Evolutionary conservation across 2,888 invertebrate species (phyloP).

Genomic region (Thelaira solivaga): DNA sequence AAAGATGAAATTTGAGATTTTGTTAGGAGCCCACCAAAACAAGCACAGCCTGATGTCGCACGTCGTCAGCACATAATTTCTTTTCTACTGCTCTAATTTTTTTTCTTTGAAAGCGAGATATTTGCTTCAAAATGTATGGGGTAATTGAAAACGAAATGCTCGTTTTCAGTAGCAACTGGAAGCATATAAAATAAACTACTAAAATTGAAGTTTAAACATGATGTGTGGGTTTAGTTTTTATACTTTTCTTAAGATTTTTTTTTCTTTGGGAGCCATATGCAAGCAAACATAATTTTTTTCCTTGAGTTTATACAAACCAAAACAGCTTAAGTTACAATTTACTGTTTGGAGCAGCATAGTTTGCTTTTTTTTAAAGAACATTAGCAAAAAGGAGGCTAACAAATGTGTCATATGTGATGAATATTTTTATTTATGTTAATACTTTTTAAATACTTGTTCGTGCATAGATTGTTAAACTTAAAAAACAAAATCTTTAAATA

Average conservation of each 20-base stretch:
- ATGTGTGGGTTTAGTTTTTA: background rate
- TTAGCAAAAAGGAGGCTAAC: slow-evolving; percentile 33
- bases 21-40: slow-evolving; percentile 8
- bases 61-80: slow-evolving; percentile 56
- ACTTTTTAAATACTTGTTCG: slow-evolving; percentile 39
- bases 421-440: slow-evolving; percentile 39
- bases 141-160: slow-evolving; percentile 43
- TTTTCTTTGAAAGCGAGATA: slow-evolving; percentile 38
- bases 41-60: slow-evolving; percentile 58
- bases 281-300: slow-evolving; percentile 29
- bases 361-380: slow-evolving; percentile 51
- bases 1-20: slow-evolving; percentile 61
- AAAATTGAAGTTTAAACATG: slow-evolving; percentile 34
- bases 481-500: slow-evolving; percentile 31
- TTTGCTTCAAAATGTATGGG: slow-evolving; percentile 21
- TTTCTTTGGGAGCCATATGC: slow-evolving; percentile 49
- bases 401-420: slow-evolving; percentile 56
- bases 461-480: slow-evolving; percentile 12
- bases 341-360: background rate
- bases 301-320: background rate
- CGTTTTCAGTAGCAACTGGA: slow-evolving; percentile 28
- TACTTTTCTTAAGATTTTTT: background rate
- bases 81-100: background rate
- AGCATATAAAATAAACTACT: slow-evolving; percentile 6
- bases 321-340: slow-evolving; percentile 44